These are phyloP conservation scores for Cromileptes altivelis DNA, from an alignment of 2,113 vertebrate species.

Conservation along the genomic window DNA sequence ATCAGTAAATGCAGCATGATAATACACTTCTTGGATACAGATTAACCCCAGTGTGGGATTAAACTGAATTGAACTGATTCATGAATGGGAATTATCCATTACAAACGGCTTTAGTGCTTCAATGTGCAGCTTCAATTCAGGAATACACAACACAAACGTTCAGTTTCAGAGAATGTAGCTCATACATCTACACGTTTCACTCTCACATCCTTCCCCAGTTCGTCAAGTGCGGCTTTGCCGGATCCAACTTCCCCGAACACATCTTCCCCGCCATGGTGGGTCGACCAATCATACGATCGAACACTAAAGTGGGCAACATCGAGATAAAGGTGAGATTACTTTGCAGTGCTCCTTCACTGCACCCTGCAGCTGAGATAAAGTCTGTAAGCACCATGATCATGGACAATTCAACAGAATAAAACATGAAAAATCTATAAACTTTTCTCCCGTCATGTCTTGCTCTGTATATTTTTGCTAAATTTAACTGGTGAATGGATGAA, in stretches of 20 bases:
- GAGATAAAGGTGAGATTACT: constrained; percentile 94
- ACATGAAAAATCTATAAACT: not conserved
- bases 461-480: not conserved
- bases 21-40: constrained; percentile 12
- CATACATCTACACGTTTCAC: not conserved
- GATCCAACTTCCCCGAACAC: constrained; percentile 98
- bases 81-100: not conserved
- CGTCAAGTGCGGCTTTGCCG: constrained; percentile 98
- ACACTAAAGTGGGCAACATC: constrained; percentile 96
- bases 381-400: not conserved
- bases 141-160: not conserved
- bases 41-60: constrained; percentile 30
- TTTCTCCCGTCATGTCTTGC: not conserved
- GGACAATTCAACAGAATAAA: not conserved
- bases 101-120: not conserved
- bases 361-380: not conserved
- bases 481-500: not conserved
- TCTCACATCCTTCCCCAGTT: constrained; percentile 85
- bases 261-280: constrained; percentile 98
- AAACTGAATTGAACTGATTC: constrained; percentile 16
- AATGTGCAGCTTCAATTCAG: not conserved
- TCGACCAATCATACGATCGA: constrained; percentile 95
- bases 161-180: constrained; percentile 9
- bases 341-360: not conserved
- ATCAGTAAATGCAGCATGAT: constrained; percentile 42